A percentile compares a stretch with the other conserved stretches of the same genome.
phyloP scores from a whole-genome alignment of 2,888 invertebrate species.

The Platynereis dumerilii region DNA sequence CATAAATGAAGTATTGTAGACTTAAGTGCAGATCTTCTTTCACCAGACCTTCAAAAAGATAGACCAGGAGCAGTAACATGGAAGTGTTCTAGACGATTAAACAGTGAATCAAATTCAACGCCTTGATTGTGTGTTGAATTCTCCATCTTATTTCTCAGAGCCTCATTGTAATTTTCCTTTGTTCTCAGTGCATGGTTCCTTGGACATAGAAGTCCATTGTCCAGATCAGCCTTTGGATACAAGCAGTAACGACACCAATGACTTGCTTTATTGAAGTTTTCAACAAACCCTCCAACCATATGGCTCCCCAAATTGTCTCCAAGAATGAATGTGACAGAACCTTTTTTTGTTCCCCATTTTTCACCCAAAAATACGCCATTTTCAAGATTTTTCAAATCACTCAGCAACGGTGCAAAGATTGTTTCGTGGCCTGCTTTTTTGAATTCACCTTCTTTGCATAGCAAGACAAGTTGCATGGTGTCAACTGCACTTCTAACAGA shows the following conservation, averaged over 20 bases:
- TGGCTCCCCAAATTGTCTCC: neutral
- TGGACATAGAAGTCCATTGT: too few species aligned
- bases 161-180: too few species aligned
- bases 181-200: too few species aligned
- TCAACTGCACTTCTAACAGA: conserved; percentile 18
- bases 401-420: neutral
- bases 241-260: neutral
- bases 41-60: neutral
- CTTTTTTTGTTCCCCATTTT: neutral
- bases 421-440: neutral
- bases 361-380: neutral
- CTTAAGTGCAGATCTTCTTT: neutral
- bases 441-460: conserved; percentile 1
- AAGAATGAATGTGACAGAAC: neutral
- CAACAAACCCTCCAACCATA: neutral
- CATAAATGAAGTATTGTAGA: neutral
- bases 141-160: too few species aligned
- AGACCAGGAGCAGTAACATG: neutral
- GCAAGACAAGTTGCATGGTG: conserved; percentile 16
- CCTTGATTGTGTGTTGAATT: neutral
- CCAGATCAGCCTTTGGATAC: too few species aligned
- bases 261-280: neutral
- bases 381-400: neutral
- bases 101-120: neutral
- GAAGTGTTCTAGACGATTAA: neutral